Evolutionary conservation across 2,888 invertebrate species (phyloP).

Genomic region (Camptogramma bilineatum): DNA sequence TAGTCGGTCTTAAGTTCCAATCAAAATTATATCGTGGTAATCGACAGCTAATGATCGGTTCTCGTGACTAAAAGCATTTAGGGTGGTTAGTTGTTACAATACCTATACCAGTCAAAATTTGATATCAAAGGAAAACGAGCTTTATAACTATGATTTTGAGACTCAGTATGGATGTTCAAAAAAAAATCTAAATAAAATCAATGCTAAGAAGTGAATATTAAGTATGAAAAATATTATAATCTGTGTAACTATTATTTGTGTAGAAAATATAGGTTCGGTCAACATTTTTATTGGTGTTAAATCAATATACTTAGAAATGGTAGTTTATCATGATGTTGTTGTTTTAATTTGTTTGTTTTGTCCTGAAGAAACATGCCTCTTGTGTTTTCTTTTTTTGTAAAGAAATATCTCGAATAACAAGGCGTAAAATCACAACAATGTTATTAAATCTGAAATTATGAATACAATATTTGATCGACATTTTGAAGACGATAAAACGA

Average conservation of each 20-base stretch:
- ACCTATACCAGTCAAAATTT: neutral
- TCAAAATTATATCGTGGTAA: constrained; percentile 48
- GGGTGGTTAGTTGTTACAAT: constrained; percentile 7
- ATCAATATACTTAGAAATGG: constrained; percentile 13
- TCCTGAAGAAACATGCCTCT: neutral
- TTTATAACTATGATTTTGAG: constrained; percentile 1
- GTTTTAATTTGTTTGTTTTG: neutral
- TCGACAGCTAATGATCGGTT: constrained; percentile 59
- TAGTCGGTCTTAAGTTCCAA: constrained; percentile 34
- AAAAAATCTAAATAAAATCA: neutral
- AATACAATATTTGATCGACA: too few relatives aligned
- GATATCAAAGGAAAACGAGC: constrained; percentile 1
- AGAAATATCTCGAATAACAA: neutral
- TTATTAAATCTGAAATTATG: too few relatives aligned
- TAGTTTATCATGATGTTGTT: constrained; percentile 13
- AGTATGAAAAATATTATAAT: neutral
- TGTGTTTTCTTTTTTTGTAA: neutral
- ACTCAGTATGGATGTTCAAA: neutral
- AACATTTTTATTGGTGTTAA: constrained; percentile 24
- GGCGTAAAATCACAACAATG: neutral
- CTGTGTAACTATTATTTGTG: neutral
- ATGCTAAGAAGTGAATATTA: neutral
- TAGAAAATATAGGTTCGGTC: constrained; percentile 3
- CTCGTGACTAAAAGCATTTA: constrained; percentile 36
- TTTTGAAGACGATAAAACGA: too few relatives aligned